Base-by-base conservation (phyloP, 2,113 vertebrate species). In the Calyptomena viridis region DNA sequence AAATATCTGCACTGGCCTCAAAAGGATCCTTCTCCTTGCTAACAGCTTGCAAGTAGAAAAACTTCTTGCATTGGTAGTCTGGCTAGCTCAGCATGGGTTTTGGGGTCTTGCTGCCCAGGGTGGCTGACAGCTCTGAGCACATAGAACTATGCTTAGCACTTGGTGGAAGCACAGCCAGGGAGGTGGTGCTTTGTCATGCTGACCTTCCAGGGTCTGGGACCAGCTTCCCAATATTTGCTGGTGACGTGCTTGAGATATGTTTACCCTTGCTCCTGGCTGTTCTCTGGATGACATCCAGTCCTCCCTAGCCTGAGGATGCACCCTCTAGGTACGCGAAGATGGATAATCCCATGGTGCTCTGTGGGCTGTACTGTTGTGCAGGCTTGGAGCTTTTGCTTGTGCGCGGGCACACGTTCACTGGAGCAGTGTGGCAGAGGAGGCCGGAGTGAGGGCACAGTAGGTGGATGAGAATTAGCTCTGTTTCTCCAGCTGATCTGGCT, bases 91-190 rank as follows among this genome's bases (percentile, higher is more conserved):
- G 20, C 2, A 2, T 17, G 76, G 31, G 8, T 30, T 31, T 33
- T 0, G 1, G 8, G 7, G 20, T 67, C n/a, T 28, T 15, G 4
- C 31, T 66, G 40, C 30, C 23, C 35, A 24, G 14, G 0, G 0
- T 9, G 6, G 11, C 39, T 4, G 39, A 25, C 25, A 16, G 21
- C 55, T 59, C 39, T 22, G 31, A 66, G 60, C 47, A 27, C 0
- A 0, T 39, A 69, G 37, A 85, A 27, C 44, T 46, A 20, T 2
- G 22, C 74, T 83, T 47, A 37, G 19, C 8, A 11, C 24, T 2
- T 4, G 14, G 52, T 59, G 33, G 21, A 40, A 60, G 21, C 7
- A n/a, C 23, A 3, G 1, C 22, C 6, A 4, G 23, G n/a, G 40
- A 47, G 46, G 37, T 47, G 66, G 24, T 6, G 1, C 14, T 56